Percentiles rank a stretch among this genome's conserved stretches.
phyloP scores from a whole-genome alignment of 2,113 vertebrate species.

The Eclectus roratus region DNA sequence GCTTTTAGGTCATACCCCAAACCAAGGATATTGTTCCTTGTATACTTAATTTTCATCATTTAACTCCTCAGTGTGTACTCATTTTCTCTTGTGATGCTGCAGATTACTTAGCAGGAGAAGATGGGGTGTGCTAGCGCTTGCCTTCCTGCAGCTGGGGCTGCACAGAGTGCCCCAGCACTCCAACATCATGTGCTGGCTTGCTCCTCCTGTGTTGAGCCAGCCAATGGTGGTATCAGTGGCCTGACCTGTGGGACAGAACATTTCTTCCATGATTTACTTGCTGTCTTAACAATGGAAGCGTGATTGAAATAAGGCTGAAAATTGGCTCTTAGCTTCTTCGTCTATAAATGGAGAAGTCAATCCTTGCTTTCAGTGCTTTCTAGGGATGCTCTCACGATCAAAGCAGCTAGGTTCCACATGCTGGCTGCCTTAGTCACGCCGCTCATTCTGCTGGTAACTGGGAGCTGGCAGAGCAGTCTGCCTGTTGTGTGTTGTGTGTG shows the following conservation, averaged over 20 bases:
- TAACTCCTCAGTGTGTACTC: background rate
- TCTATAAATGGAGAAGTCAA: background rate
- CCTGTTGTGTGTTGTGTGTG: background rate
- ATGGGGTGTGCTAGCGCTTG: rapidly evolving
- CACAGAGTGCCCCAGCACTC: background rate
- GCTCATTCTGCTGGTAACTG: background rate
- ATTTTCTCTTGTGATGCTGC: background rate
- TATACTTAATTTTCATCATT: background rate
- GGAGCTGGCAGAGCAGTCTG: background rate
- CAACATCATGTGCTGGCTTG: background rate
- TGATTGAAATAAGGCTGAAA: background rate
- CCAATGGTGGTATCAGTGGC: too few relatives aligned
- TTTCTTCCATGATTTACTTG: background rate
- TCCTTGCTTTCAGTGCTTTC: background rate
- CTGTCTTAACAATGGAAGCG: background rate
- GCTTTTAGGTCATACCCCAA: constrained; percentile 11
- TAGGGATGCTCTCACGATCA: background rate
- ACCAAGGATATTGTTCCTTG: background rate
- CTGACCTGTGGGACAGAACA: background rate
- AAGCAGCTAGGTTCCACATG: background rate
- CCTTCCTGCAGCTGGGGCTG: background rate
- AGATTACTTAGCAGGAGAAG: background rate
- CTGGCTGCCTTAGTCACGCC: background rate
- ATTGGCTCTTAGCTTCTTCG: background rate
- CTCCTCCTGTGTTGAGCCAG: background rate